Conservation (phyloP, 1,140 invertebrate species). For the Polyergus mexicanus region DNA sequence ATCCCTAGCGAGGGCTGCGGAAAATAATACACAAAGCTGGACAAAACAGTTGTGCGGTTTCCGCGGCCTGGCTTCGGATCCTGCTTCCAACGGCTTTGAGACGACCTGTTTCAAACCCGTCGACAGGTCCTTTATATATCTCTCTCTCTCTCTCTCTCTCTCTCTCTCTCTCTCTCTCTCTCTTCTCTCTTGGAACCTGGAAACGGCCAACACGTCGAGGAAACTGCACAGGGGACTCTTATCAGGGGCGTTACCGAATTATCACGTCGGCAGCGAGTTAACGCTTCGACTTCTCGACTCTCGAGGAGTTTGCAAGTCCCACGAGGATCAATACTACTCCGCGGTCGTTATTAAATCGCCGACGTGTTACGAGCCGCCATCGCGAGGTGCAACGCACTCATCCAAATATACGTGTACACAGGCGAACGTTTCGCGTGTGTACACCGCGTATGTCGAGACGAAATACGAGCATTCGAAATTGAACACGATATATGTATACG, state of each 20-base stretch:
- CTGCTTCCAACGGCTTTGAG: slow-evolving; percentile 38
- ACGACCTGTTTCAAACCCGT: slow-evolving; percentile 17
- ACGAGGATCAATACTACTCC: slow-evolving; percentile 73
- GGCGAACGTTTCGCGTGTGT: neutral
- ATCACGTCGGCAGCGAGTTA: slow-evolving; percentile 66
- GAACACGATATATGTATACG: slow-evolving; percentile 72
- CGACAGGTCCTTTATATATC: slow-evolving; percentile 28
- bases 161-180: neutral
- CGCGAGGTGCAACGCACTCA: slow-evolving; percentile 24
- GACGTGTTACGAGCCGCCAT: slow-evolving; percentile 64
- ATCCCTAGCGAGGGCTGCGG: slow-evolving; percentile 10
- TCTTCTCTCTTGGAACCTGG: neutral
- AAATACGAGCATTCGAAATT: slow-evolving; percentile 78
- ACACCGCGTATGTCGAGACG: slow-evolving; percentile 28
- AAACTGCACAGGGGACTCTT: slow-evolving; percentile 40
- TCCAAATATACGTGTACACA: neutral
- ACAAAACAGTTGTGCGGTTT: slow-evolving; percentile 55
- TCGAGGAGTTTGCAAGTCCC: slow-evolving; percentile 52
- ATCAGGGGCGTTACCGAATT: slow-evolving; percentile 70
- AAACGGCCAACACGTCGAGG: slow-evolving; percentile 34
- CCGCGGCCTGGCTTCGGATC: slow-evolving; percentile 35
- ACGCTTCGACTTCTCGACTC: slow-evolving; percentile 61
- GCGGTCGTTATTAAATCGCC: slow-evolving; percentile 76
- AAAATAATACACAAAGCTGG: slow-evolving; percentile 56
- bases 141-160: neutral